phyloP scores from a whole-genome alignment of 2,113 vertebrate genomes.

The Australoheros scitulus region DNA sequence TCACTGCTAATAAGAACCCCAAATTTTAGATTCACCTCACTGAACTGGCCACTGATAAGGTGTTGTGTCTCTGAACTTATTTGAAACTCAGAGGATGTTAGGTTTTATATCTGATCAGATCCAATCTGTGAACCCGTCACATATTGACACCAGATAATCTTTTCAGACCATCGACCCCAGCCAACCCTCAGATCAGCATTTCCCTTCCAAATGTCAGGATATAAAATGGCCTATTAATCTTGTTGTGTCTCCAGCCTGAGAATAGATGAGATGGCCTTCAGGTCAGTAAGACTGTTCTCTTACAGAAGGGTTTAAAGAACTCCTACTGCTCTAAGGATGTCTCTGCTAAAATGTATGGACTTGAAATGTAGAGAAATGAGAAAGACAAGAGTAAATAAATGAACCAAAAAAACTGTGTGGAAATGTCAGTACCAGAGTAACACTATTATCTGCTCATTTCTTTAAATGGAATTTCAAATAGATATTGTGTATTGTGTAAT shows the following conservation, averaged over 20 bases:
- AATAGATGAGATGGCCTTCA: slow-evolving; percentile 30
- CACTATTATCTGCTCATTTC: background rate
- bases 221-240: slow-evolving; percentile 46
- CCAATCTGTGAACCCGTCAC: background rate
- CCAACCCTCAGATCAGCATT: slow-evolving; percentile 37
- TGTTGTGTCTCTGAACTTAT: background rate
- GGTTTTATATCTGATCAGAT: background rate
- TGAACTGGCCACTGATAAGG: slow-evolving; percentile 12
- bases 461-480: background rate
- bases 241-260: slow-evolving; percentile 15
- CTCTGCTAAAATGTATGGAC: slow-evolving; percentile 13
- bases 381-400: background rate
- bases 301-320: slow-evolving; percentile 18
- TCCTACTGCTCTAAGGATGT: background rate
- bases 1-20: background rate
- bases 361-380: background rate
- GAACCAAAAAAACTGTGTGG: background rate
- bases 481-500: too few relatives aligned
- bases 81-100: background rate
- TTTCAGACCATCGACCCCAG: slow-evolving; percentile 34
- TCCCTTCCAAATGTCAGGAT: slow-evolving; percentile 43
- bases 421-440: background rate
- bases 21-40: background rate
- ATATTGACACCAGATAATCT: slow-evolving; percentile 37
- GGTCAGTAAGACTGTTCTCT: slow-evolving; percentile 35